phyloP scores from a whole-genome alignment of 1,140 invertebrate genomes.

The Drosophila funebris region DNA sequence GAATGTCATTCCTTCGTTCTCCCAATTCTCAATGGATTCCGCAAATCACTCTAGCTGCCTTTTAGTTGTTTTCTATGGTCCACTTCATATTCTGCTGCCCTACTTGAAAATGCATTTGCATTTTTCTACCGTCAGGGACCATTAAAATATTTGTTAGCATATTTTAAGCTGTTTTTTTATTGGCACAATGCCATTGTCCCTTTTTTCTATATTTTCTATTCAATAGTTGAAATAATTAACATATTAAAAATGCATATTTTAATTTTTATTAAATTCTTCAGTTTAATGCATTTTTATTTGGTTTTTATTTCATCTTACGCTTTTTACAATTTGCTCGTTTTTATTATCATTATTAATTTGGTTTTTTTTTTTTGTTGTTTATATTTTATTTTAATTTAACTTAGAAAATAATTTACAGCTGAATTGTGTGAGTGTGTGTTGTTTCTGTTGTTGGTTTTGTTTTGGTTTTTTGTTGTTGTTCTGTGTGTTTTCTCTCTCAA shows the following conservation, averaged over 20 bases:
- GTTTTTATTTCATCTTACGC: slow-evolving; percentile 66
- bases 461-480: slow-evolving; percentile 15
- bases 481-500: slow-evolving; percentile 24
- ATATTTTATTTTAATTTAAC: slow-evolving; percentile 52
- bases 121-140: slow-evolving; percentile 34
- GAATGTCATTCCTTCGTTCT: too few relatives aligned
- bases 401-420: slow-evolving; percentile 64
- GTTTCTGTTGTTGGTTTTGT: slow-evolving; percentile 20
- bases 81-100: slow-evolving; percentile 17
- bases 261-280: slow-evolving; percentile 80
- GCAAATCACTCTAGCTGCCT: slow-evolving; percentile 12
- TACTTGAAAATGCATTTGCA: slow-evolving; percentile 55
- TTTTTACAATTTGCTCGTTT: slow-evolving; percentile 68
- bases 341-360: slow-evolving; percentile 60
- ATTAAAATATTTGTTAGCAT: slow-evolving; percentile 35
- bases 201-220: slow-evolving; percentile 47
- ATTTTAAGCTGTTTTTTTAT: not conserved
- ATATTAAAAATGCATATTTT: slow-evolving; percentile 47
- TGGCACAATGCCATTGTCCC: not conserved
- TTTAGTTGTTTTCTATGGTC: slow-evolving; percentile 4
- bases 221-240: slow-evolving; percentile 42
- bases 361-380: slow-evolving; percentile 13
- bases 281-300: slow-evolving; percentile 77
- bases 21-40: not conserved
- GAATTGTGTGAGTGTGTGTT: slow-evolving; percentile 31